Percentiles rank a stretch among this genome's conserved stretches.
Conservation (phyloP, 2,888 invertebrate genomes). For the Cheilosia grossa region DNA sequence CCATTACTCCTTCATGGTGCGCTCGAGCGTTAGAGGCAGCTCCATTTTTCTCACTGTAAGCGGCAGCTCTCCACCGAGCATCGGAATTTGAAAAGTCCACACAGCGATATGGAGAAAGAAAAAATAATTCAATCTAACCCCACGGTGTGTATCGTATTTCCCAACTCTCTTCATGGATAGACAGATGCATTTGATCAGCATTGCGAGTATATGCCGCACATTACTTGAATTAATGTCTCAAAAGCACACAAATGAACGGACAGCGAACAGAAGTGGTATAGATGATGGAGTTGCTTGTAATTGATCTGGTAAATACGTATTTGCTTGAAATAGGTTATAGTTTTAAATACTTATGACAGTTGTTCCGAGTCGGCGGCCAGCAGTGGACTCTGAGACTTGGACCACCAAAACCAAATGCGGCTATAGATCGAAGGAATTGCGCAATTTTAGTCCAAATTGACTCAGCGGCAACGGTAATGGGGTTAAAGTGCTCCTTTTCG, state of each 20-base stretch:
- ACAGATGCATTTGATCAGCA: constrained; percentile 15
- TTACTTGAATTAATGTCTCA: constrained; percentile 58
- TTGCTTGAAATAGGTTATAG: constrained; percentile 62
- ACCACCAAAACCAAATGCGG: constrained; percentile 3
- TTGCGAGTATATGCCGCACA: constrained; percentile 18
- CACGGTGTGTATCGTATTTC: constrained; percentile 54
- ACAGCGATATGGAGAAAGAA: not conserved
- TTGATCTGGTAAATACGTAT: constrained; percentile 72
- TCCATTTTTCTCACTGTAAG: not conserved
- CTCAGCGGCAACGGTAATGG: constrained; percentile 62
- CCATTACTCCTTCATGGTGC: constrained; percentile 13
- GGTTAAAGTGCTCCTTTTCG: constrained; percentile 43
- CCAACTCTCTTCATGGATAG: constrained; percentile 34
- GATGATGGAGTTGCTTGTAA: constrained; percentile 73
- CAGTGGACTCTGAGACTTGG: constrained; percentile 29
- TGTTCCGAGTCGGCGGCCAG: constrained; percentile 47
- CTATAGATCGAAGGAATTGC: constrained; percentile 55
- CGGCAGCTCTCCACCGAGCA: not conserved
- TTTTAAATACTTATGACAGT: constrained; percentile 70
- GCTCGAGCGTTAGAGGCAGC: constrained; percentile 26
- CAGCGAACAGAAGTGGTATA: constrained; percentile 69
- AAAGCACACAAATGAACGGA: constrained; percentile 63
- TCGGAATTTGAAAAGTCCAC: constrained; percentile 9
- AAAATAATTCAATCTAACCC: constrained; percentile 41
- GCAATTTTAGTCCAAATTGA: constrained; percentile 68